A percentile compares a stretch with the other conserved stretches of the same genome.
Conservation (phyloP, 2,113 vertebrate species). For the Cettia cetti region DNA sequence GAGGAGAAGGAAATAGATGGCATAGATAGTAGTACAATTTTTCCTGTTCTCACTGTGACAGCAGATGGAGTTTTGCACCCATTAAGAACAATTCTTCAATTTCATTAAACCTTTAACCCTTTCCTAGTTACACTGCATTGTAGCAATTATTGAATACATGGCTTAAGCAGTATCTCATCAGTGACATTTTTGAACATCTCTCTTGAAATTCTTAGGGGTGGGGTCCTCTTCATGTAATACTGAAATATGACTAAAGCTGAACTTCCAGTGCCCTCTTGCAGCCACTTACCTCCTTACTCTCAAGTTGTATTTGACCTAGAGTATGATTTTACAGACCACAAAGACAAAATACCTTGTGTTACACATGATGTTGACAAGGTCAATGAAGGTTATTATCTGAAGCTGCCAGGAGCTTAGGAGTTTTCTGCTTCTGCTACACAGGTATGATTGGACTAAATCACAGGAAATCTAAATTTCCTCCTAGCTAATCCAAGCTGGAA, state of each 20-base stretch:
- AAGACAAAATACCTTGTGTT: background rate
- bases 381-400: background rate
- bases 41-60: background rate
- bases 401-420: background rate
- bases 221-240: background rate
- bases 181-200: background rate
- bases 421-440: background rate
- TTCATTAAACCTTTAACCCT: background rate
- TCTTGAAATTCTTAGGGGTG: background rate
- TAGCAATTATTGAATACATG: background rate
- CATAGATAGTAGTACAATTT: conserved; percentile 1
- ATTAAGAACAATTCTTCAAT: background rate
- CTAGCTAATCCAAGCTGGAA: background rate
- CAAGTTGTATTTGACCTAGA: background rate
- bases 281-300: background rate
- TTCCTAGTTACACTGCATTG: background rate
- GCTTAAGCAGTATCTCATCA: background rate
- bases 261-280: background rate
- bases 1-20: conserved; percentile 9
- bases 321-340: background rate
- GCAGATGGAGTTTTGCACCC: conserved; percentile 11
- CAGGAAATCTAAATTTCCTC: background rate
- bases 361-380: background rate
- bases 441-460: background rate
- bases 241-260: background rate